These are phyloP conservation scores for Trachelus troglodyta DNA, from an alignment of 2,888 invertebrate species.

Conservation along the genomic window DNA sequence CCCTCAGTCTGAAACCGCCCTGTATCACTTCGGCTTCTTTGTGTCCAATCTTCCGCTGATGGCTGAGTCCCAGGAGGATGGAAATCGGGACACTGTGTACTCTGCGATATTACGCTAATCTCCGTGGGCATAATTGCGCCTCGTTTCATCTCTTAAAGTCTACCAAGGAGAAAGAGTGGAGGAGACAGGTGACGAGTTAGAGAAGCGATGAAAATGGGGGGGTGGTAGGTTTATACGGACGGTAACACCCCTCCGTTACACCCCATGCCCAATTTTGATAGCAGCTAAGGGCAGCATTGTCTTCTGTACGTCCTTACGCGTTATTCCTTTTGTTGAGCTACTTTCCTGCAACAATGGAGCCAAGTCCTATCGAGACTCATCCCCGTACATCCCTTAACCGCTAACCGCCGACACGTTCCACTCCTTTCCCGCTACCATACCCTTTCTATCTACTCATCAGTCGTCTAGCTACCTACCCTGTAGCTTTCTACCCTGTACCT, in stretches of 20 bases:
- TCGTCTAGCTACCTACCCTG: too few species aligned
- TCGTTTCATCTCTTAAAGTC: conserved; percentile 20
- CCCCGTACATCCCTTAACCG: background rate
- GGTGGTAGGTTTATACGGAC: too few species aligned
- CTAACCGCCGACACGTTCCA: background rate
- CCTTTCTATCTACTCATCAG: too few species aligned
- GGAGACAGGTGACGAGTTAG: background rate
- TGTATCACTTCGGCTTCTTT: too few species aligned
- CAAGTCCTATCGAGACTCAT: conserved; percentile 18
- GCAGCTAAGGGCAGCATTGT: conserved; percentile 16
- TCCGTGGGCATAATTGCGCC: conserved; percentile 18
- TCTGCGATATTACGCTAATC: conserved; percentile 23
- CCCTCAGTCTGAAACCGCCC: too few species aligned
- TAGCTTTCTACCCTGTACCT: too few species aligned
- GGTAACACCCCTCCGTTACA: too few species aligned
- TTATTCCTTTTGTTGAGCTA: conserved; percentile 21
- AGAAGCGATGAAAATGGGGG: too few species aligned
- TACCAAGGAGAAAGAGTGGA: background rate
- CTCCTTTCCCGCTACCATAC: background rate
- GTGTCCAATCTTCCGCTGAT: too few species aligned
- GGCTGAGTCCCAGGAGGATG: too few species aligned
- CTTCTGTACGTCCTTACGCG: conserved; percentile 18
- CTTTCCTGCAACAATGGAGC: conserved; percentile 21
- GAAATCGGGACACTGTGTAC: conserved; percentile 21
- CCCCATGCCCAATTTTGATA: background rate